Evolutionary conservation across 2,113 vertebrate genomes (phyloP), one percentile per base, ranked within the genome.

Genomic region (Anser cygnoides): DNA sequence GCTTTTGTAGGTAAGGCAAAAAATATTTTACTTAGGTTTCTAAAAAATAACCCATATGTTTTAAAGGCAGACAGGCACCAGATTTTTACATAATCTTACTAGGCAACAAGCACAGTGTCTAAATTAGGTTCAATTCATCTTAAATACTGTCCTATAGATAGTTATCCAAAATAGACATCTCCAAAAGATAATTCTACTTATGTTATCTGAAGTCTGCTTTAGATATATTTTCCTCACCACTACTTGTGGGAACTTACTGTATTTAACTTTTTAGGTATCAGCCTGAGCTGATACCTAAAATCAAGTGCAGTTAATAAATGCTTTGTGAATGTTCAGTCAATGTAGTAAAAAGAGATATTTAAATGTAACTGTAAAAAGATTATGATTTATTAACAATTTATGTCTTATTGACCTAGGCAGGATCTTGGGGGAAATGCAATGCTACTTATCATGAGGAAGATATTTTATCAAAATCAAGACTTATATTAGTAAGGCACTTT

Each of bases 191-290:
- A n/a, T 65, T 89, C 31, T 76, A 58, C 43, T 55, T 83, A 39
- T 0, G 10, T 63, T 28, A 50, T 13, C 12, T 66, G 28, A 90
- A 78, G 9, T 71, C 20, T 70, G 31, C 35, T 82, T 5, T 87
- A 63, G 54, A 41, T 82, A 22, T 3, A 6, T 13, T 3, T 37
- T 13, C 13, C 18, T 74, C 4, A 90, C 8, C 84, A 35, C 12
- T 6, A 1, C 6, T 50, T 0, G 0, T 50, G 16, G 31, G 4
- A 20, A 50, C 54, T 28, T 65, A 65, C 57, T 57, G 5, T 35
- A 73, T 80, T 80, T 77, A 87, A 25, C 22, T 76, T 49, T 49
- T 49, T 84, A 39, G 33, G 17, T 68, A 49, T 49, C 46, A 49
- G n/a, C 23, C 35, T 63, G 28, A 91, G 9, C 25, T 73, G 14